Conservation (phyloP, 1,140 invertebrate genomes). For the Helicoverpa armigera region DNA sequence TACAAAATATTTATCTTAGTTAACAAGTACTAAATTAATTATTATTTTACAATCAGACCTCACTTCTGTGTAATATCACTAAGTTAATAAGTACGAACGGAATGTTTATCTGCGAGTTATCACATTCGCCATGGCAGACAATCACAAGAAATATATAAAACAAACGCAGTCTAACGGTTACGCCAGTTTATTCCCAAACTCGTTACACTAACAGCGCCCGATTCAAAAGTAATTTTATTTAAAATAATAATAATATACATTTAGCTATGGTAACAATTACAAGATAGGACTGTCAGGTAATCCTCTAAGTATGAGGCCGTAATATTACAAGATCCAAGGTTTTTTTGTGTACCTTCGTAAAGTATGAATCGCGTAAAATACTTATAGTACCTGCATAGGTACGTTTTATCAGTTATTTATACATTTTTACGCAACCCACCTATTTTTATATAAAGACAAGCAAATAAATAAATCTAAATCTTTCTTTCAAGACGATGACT, state of each 20-base stretch:
- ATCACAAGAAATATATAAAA: conserved; percentile 55
- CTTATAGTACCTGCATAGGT: conserved; percentile 11
- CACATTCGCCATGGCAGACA: conserved; percentile 77
- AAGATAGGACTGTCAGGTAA: conserved; percentile 64
- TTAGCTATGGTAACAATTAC: conserved; percentile 83
- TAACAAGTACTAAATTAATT: conserved; percentile 82
- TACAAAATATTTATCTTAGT: conserved; percentile 85
- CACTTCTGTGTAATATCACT: conserved; percentile 75
- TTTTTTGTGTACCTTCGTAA: conserved; percentile 20
- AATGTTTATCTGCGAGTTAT: conserved; percentile 75
- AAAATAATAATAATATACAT: conserved; percentile 65
- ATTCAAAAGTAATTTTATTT: conserved; percentile 55
- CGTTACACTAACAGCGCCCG: conserved; percentile 45
- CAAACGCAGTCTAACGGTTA: conserved; percentile 31
- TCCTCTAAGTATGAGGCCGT: conserved; percentile 42
- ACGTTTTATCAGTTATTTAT: conserved; percentile 47
- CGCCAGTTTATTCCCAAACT: conserved; percentile 39
- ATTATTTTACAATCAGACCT: conserved; percentile 85
- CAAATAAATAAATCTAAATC: conserved; percentile 80
- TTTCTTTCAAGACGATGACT: conserved; percentile 68
- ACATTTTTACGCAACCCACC: conserved; percentile 54
- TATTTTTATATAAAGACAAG: conserved; percentile 59
- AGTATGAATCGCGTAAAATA: conserved; percentile 47
- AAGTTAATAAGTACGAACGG: conserved; percentile 76
- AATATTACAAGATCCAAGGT: conserved; percentile 12